These are phyloP conservation scores for Athalia circularis DNA, from an alignment of 2,888 invertebrate species.

Conservation along the genomic window DNA sequence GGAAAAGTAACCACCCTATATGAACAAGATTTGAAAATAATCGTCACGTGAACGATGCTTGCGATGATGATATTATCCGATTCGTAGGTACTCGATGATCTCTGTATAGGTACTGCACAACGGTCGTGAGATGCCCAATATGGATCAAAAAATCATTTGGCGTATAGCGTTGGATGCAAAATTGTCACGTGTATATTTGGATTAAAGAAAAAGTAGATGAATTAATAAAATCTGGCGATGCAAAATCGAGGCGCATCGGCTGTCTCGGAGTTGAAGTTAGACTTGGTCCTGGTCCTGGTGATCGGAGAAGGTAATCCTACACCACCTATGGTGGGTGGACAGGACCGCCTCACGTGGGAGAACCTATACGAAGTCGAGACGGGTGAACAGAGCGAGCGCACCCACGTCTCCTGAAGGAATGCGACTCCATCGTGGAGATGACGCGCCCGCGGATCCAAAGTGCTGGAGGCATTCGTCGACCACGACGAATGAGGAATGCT, in stretches of 20 bases:
- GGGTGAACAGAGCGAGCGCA: conserved; percentile 32
- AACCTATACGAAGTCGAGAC: conserved; percentile 18
- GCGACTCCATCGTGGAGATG: conserved; percentile 48
- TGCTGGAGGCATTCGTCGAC: conserved; percentile 45
- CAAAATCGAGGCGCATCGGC: conserved; percentile 6
- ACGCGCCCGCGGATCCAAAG: conserved; percentile 51
- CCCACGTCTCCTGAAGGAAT: conserved; percentile 45
- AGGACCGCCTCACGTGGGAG: conserved; percentile 38
- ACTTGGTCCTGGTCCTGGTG: conserved; percentile 9
- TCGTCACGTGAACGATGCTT: too few species aligned
- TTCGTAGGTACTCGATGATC: too few species aligned
- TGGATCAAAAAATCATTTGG: too few species aligned
- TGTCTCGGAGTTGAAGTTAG: not conserved
- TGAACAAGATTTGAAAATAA: too few species aligned
- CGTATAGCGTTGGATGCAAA: too few species aligned
- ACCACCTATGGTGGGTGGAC: conserved; percentile 41
- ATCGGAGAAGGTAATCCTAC: conserved; percentile 39
- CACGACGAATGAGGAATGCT: conserved; percentile 54
- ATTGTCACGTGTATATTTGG: too few species aligned
- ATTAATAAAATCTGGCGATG: not conserved
- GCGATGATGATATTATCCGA: too few species aligned
- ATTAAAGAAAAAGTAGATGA: not conserved
- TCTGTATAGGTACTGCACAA: too few species aligned
- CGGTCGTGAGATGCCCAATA: too few species aligned
- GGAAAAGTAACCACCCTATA: too few species aligned